Evolutionary conservation across 2,797 vertebrate genomes (phyloP), one percentile per base, ranked within the genome.

Genomic region (Nasua narica): DNA sequence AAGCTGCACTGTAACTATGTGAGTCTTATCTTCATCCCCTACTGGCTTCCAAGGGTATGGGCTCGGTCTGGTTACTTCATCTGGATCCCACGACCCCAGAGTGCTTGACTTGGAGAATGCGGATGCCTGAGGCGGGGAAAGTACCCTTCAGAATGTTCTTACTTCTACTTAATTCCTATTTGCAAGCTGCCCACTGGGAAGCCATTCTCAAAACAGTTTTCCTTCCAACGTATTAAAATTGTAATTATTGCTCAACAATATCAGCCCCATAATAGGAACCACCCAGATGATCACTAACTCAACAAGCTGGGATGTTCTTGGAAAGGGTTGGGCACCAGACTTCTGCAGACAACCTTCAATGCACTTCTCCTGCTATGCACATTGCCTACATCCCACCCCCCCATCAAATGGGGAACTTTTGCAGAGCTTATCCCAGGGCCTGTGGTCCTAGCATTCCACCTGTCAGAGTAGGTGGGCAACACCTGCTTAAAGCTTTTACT

Each of bases 1-100:
- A n/a, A 0, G 2, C 48, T 5, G 6, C 12, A 10, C 12, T 72
- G 12, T 7, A 48, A 35, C 10, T 15, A 5, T 0, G 1, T 29
- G 14, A 19, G 8, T 23, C 52, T 40, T 65, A 7, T 27, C 67
- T 60, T 29, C n/a, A 60, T 23, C 35, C 43, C 7, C 46, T 5
- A 13, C 37, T 52, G 2, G 7, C 12, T 25, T 85, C 65, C n/a
- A 65, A 89, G 25, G 67, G 46, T 62, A 72, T 50, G 16, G 89
- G 27, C 40, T 25, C 72, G 16, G 18, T 67, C 25, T 14, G 46
- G 4, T n/a, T 89, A 18, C 65, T 21, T 35, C 74, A 54, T 15
- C 16, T 70, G 14, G 9, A 54, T 12, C 29, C 11, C 37, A 23
- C 0, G 11, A 67, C 58, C 46, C 50, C 27, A 13, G 32, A 85